Percentiles rank a stretch among this genome's conserved stretches.
phyloP scores from a whole-genome alignment of 2,797 vertebrate genomes.

The Lacerta agilis region DNA sequence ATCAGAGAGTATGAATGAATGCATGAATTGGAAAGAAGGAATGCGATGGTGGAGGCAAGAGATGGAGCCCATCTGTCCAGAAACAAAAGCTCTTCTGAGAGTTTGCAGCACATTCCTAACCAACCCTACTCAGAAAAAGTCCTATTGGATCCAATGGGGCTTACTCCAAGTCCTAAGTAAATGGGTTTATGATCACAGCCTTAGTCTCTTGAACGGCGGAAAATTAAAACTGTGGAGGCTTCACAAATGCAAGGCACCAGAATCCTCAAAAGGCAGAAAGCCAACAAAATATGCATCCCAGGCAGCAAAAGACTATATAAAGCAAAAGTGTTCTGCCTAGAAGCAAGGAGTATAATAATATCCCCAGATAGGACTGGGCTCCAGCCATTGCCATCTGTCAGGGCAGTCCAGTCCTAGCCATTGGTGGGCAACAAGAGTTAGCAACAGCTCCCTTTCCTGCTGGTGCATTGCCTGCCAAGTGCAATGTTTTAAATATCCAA shows the following conservation, averaged over 20 bases:
- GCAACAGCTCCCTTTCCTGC: conserved; percentile 4
- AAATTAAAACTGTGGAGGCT: background rate
- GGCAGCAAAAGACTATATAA: background rate
- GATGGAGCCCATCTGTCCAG: background rate
- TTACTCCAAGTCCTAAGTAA: no score
- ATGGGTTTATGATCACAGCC: background rate
- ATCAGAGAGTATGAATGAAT: background rate
- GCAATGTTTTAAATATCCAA: background rate
- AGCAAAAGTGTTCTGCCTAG: background rate
- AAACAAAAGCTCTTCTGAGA: background rate
- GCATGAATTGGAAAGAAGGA: background rate
- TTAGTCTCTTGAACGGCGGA: background rate
- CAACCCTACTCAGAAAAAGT: no score
- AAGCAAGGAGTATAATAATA: background rate
- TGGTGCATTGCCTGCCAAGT: background rate
- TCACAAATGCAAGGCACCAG: background rate
- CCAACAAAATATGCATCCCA: background rate
- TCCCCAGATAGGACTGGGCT: background rate
- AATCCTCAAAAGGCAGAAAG: background rate
- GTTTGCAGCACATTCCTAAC: background rate
- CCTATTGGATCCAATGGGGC: no score
- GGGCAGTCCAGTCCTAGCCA: background rate
- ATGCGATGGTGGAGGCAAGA: background rate
- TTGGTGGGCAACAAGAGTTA: background rate
- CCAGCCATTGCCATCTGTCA: background rate